Evolutionary conservation across 2,888 invertebrate genomes (phyloP), one percentile per base, ranked within the genome.

Genomic region (Dermolepida albohirtum): DNA sequence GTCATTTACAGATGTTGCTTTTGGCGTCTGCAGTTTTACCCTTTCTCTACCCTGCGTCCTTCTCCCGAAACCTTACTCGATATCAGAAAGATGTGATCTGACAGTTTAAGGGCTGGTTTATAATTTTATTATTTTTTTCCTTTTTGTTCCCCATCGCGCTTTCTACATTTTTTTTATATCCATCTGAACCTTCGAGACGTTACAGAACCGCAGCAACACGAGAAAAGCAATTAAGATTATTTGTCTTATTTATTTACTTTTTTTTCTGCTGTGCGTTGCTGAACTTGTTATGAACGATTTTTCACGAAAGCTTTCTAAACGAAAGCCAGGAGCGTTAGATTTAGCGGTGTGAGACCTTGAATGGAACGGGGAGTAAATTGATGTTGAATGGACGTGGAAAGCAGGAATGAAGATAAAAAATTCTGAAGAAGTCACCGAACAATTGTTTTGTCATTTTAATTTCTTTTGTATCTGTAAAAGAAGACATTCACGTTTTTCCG

Each of bases 1-100:
- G 79, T 79, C 79, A 79, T 73, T 72, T 73, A 74, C 79, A 78
- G 78, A 77, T 78, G 79, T 71, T 73, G 76, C 75, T 74, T 73
- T 74, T 74, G 74, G 74, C 78, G 75, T 62, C 47, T 39, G 59
- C 47, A 62, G 29, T 47, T 62, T 34, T 16, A 39, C 47, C 27
- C 34, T 47, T 41, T 44, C 43, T 14, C 16, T 44, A 8, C 27
- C 14, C 43, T 14, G 22, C 47, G 8, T 12, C 43, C 44, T 47
- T 59, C 22, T 16, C 27, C 14, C 59, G 2, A 34, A 22, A 17
- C 59, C 29, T 62, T 49, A 39, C 76, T 75, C 76, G 75, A 76
- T 76, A 74, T 77, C 75, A 77, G 75, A 72, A 75, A 76, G 74
- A 77, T 78, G 76, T 76, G 77, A 77, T 77, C 78, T 74, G 76